phyloP scores from a whole-genome alignment of 2,113 vertebrate species.

The Albula goreensis region DNA sequence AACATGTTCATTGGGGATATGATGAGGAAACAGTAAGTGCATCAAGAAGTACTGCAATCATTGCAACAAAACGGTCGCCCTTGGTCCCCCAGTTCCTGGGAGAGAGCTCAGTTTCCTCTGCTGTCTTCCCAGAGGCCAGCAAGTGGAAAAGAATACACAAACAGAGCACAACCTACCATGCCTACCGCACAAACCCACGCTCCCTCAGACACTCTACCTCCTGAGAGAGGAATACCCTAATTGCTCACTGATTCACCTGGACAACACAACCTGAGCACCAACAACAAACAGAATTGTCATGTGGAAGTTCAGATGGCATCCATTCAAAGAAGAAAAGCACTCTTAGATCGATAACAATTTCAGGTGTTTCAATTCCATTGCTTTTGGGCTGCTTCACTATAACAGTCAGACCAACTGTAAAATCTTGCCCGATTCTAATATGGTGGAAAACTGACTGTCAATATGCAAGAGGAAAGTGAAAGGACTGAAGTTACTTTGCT shows the following conservation, averaged over 20 bases:
- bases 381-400: too few relatives aligned
- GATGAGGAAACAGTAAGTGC: not conserved
- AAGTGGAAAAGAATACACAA: constrained; percentile 58
- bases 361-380: not conserved
- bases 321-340: not conserved
- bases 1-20: not conserved
- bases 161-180: constrained; percentile 29
- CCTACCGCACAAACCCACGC: constrained; percentile 14
- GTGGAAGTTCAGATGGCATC: not conserved
- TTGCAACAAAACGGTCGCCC: constrained; percentile 24
- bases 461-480: too few relatives aligned
- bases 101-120: constrained; percentile 38
- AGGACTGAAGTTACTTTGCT: too few relatives aligned
- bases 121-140: constrained; percentile 50
- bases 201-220: constrained; percentile 24
- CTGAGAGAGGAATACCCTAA: constrained; percentile 28
- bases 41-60: constrained; percentile 19
- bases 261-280: constrained; percentile 37
- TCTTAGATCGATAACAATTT: not conserved
- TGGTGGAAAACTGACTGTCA: too few relatives aligned
- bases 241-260: constrained; percentile 47
- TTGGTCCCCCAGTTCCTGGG: constrained; percentile 6
- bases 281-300: constrained; percentile 42
- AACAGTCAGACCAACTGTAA: too few relatives aligned
- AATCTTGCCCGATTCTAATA: too few relatives aligned